Percentiles rank a stretch among this genome's conserved stretches.
Evolutionary conservation across 2,797 vertebrate genomes (phyloP).

Genomic region (Sebastes melanostomus): DNA sequence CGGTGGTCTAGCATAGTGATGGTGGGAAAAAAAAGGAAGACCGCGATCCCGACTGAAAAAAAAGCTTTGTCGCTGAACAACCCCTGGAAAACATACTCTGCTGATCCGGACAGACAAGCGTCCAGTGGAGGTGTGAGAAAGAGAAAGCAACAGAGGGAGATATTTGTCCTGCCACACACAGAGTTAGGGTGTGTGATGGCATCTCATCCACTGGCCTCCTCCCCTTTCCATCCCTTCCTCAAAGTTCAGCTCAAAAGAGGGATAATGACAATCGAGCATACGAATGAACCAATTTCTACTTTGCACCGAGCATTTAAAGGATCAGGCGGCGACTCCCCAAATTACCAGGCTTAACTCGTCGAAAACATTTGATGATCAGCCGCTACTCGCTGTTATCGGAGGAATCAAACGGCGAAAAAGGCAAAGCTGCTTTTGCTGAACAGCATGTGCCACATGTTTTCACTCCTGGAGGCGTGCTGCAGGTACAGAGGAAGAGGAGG

Average conservation of each 20-base stretch:
- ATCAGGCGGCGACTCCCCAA: conserved; percentile 59
- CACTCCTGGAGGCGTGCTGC: conserved; percentile 32
- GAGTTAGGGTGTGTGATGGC: conserved; percentile 60
- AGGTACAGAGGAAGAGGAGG: conserved; percentile 27
- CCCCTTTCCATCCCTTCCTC: conserved; percentile 28
- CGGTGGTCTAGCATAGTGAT: conserved; percentile 87
- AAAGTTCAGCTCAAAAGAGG: conserved; percentile 63
- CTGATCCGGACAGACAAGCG: conserved; percentile 72
- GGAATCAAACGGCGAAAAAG: conserved; percentile 47
- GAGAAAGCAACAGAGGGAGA: conserved; percentile 31
- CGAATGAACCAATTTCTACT: conserved; percentile 65
- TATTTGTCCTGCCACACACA: conserved; percentile 58
- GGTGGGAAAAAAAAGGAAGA: conserved; percentile 79
- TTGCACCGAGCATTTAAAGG: conserved; percentile 60
- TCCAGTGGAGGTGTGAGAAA: conserved; percentile 39
- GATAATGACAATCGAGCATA: conserved; percentile 64
- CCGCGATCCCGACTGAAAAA: conserved; percentile 84
- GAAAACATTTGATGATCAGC: conserved; percentile 62
- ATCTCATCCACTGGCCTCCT: conserved; percentile 48
- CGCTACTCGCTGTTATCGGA: conserved; percentile 46
- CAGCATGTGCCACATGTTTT: conserved; percentile 50
- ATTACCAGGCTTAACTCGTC: conserved; percentile 59
- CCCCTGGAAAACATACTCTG: conserved; percentile 84
- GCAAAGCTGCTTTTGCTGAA: conserved; percentile 60
- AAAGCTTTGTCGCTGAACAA: conserved; percentile 85